Evolutionary conservation across 2,888 invertebrate species (phyloP), one percentile per base, ranked within the genome.

Genomic region (Morpho deidamia): DNA sequence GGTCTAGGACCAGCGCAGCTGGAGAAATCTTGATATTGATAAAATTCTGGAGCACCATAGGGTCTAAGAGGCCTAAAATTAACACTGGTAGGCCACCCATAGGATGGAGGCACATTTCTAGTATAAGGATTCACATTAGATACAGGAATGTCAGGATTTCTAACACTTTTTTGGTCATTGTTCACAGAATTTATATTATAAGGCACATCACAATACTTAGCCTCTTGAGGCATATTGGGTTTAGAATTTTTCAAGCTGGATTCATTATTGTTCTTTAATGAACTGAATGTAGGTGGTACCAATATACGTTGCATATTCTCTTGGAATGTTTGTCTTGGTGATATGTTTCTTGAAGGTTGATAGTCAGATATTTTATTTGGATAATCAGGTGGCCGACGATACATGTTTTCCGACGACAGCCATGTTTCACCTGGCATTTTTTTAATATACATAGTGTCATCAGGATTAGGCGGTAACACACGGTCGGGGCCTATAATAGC

Each of bases 241-340:
- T 87, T 88, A 34, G 66, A 66, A 71, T 74, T 81, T 72, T 83
- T 86, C 54, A 73, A 63, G 60, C 69, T 75, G 53, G 72, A 58
- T 57, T 84, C 81, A 60, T 85, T 83, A 74, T 69, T 76, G 62
- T 70, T 66, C 70, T 85, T 85, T 11, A 70, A 60, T 37, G 81
- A 68, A 65, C 70, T 82, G 62, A 81, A 85, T 46, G 76, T 72
- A 39, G 88, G 85, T 41, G 87, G 83, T 61, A 90, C 83, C 77
- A 86, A 82, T 47, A 90, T 82, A 57, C 90, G 80, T 63, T 78
- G 87, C 90, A 90, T 90, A 58, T 90, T 89, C 69, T 90, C 90
- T 75, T 90, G 90, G 77, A 83, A 90, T 76, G 90, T 90, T 76
- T 89, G 89, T 76, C 90, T 78, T 38, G 90, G 90, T 65, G 90